These are phyloP conservation scores for Xestia c-nigrum DNA, from an alignment of 2,888 invertebrate species.

Conservation along the genomic window DNA sequence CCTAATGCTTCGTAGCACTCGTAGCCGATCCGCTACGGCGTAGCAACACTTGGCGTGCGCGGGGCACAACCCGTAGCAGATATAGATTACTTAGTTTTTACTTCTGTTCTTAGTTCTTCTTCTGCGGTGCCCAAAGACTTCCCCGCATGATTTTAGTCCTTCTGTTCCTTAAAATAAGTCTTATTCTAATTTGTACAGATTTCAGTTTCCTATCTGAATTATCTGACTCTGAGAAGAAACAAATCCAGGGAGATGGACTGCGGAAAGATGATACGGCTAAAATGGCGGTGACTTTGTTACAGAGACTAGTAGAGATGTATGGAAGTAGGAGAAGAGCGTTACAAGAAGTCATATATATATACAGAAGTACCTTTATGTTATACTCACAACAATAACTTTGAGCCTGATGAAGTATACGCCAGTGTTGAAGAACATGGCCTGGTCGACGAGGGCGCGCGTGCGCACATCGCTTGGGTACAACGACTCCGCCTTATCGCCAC, in stretches of 20 bases:
- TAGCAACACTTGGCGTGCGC: too few species aligned
- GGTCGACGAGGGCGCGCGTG: slow-evolving; percentile 73
- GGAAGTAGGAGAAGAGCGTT: neutral
- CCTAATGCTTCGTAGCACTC: too few species aligned
- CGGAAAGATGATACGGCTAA: neutral
- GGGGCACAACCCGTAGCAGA: too few species aligned
- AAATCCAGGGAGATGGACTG: neutral
- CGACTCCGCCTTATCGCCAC: slow-evolving; percentile 64
- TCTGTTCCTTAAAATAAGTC: neutral
- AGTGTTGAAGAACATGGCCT: slow-evolving; percentile 77
- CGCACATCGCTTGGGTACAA: slow-evolving; percentile 70
- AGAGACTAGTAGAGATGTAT: neutral
- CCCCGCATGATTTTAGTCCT: neutral
- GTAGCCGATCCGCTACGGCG: too few species aligned
- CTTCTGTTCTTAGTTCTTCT: too few species aligned
- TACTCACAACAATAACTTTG: slow-evolving; percentile 74
- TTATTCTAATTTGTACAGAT: neutral
- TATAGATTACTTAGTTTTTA: too few species aligned
- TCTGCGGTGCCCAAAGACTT: too few species aligned
- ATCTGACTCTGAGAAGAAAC: neutral
- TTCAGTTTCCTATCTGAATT: neutral
- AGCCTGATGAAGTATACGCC: slow-evolving; percentile 74
- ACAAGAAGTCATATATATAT: neutral
- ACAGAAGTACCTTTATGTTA: neutral
- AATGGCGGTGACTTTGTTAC: neutral